Evolutionary conservation across 2,113 vertebrate genomes (phyloP), one percentile per base, ranked within the genome.

Genomic region (Hippopotamus amphibius): DNA sequence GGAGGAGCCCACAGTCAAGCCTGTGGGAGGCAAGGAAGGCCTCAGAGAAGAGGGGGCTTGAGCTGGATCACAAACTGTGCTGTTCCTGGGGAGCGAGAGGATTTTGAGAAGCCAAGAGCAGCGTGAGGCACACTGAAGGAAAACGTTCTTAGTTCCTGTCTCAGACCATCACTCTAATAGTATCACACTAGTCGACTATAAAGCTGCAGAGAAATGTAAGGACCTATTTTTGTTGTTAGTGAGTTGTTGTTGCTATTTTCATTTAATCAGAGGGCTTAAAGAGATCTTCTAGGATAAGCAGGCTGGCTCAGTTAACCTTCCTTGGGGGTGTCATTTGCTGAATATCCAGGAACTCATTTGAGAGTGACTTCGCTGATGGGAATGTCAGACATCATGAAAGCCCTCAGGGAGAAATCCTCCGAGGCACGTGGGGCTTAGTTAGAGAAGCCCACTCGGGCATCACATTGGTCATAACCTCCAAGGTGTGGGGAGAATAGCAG

Each of bases 151-250:
- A 65, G 37, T 69, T 81, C 90, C 50, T 89, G 17, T 61, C 22
- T 74, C 65, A 77, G 9, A 22, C 6, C 46, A 21, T 92, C 26
- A 17, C n/a, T 93, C 21, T 14, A 55, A 84, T 26, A 55, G 63
- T 66, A 46, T 19, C 55, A 57, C 10, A 33, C 53, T 41, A 57
- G 79, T 65, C 11, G 7, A 76, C 59, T 1, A 7, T 30, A 63
- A 93, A 79, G 14, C 61, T 91, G 76, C 28, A 24, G 92, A 83
- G 86, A 76, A 66, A 66, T 4, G 30, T 50, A 16, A 80, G 79
- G 50, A 77, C 69, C 94, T 91, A 69, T 86, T 90, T 91, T 95
- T 66, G 83, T 87, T 19, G 43, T 76, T 68, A 59, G 84, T 65
- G 37, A 5, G 33, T 53, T 50, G 22, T 53, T 74, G 22, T 81